A percentile compares a stretch with the other conserved stretches of the same genome.
phyloP scores from a whole-genome alignment of 2,888 invertebrate genomes.

The Tipula lateralis region DNA sequence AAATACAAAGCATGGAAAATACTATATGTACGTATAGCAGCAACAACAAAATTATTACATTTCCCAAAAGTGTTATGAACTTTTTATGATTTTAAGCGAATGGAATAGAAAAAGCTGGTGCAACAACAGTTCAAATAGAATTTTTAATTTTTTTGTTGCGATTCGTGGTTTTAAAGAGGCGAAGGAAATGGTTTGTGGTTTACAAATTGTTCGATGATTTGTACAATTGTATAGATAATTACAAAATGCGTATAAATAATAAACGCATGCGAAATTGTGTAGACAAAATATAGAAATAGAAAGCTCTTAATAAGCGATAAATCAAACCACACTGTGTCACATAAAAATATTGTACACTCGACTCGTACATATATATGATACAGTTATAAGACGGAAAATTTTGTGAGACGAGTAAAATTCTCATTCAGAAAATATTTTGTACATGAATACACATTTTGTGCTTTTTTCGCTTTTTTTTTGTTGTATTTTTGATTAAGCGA shows the following conservation, averaged over 20 bases:
- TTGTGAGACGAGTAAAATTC: neutral
- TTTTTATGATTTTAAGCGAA: constrained; percentile 28
- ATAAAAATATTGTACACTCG: too few species aligned
- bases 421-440: too few species aligned
- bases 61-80: constrained; percentile 29
- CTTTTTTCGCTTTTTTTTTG: neutral
- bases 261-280: too few species aligned
- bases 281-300: too few species aligned
- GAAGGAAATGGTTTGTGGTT: neutral
- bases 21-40: neutral
- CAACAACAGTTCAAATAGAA: constrained; percentile 19
- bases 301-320: neutral
- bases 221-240: neutral
- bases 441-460: neutral
- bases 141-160: neutral
- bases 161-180: too few species aligned
- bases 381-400: neutral
- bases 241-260: neutral
- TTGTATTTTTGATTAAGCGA: neutral
- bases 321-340: neutral
- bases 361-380: neutral
- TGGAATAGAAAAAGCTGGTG: neutral
- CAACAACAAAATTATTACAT: neutral
- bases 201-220: neutral
- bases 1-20: neutral